Conservation (phyloP, 2,888 invertebrate genomes). For the Harpalus rufipes region DNA sequence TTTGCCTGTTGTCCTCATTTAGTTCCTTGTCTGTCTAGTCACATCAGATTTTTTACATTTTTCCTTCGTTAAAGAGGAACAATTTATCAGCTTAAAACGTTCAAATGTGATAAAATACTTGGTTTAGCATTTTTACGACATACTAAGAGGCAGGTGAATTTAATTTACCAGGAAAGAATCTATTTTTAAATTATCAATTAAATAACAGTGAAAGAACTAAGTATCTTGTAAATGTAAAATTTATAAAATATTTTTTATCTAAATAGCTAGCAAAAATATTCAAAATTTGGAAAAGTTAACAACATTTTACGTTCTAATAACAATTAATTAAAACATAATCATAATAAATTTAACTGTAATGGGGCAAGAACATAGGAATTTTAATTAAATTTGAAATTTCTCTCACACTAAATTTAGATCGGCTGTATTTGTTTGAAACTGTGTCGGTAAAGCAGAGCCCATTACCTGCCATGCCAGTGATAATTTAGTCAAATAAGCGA, state of each 20-base stretch:
- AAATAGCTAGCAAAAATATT: neutral
- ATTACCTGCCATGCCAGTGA: conserved; percentile 34
- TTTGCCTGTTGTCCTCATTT: too few relatives aligned
- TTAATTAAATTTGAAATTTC: conserved; percentile 7
- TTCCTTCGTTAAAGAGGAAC: too few relatives aligned
- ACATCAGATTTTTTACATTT: too few relatives aligned
- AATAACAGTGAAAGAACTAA: neutral
- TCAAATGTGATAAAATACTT: too few relatives aligned
- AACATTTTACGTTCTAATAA: conserved; percentile 3
- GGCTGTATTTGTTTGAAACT: conserved; percentile 22
- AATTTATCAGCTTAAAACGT: too few relatives aligned
- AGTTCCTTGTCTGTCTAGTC: too few relatives aligned
- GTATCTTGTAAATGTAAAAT: too few relatives aligned
- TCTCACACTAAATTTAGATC: conserved; percentile 3
- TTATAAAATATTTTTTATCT: neutral
- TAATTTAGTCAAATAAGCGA: conserved; percentile 65
- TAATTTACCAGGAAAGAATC: neutral
- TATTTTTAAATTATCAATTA: neutral
- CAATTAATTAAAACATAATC: conserved; percentile 2
- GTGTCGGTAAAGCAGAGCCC: conserved; percentile 36
- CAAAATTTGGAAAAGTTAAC: neutral
- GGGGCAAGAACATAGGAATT: neutral
- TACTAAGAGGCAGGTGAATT: neutral
- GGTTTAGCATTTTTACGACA: neutral
- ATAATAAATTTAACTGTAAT: conserved; percentile 14